Evolutionary conservation across 2,888 invertebrate genomes (phyloP).

Genomic region (Chirona hameri): DNA sequence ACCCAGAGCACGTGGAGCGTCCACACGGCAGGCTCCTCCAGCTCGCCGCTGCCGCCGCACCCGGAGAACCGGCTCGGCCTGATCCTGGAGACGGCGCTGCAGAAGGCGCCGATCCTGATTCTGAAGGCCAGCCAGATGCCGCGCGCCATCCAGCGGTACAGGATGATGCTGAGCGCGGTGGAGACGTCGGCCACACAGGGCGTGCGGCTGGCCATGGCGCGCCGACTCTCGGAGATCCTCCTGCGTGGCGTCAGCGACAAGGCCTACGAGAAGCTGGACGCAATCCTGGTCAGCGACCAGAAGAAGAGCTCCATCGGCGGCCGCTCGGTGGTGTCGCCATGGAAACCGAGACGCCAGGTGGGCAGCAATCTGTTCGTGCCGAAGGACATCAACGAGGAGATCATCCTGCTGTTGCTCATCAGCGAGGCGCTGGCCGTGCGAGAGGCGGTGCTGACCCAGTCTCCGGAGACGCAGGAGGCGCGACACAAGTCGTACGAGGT

Average conservation of each 20-base stretch:
- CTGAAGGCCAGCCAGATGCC: slow-evolving; percentile 71
- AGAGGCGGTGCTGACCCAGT: slow-evolving; percentile 90
- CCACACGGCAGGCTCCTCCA: slow-evolving; percentile 50
- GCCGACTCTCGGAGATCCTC: slow-evolving; percentile 87
- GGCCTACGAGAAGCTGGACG: slow-evolving; percentile 51
- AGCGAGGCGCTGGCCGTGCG: slow-evolving; percentile 86
- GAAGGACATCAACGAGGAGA: slow-evolving; percentile 84
- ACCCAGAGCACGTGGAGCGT: slow-evolving; percentile 34
- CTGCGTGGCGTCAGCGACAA: slow-evolving; percentile 75
- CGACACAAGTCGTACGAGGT: slow-evolving; percentile 78
- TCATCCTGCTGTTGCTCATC: slow-evolving; percentile 78
- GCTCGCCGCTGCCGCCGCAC: slow-evolving; percentile 57
- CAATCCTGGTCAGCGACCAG: slow-evolving; percentile 8
- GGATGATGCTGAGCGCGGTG: slow-evolving; percentile 78
- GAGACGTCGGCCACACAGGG: slow-evolving; percentile 82
- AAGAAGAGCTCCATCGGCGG: slow-evolving; percentile 35
- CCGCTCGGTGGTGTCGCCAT: slow-evolving; percentile 48
- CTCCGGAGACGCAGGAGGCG: slow-evolving; percentile 82
- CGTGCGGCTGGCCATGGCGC: slow-evolving; percentile 73
- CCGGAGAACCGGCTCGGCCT: slow-evolving; percentile 64
- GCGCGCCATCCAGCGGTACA: slow-evolving; percentile 65
- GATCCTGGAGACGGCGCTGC: slow-evolving; percentile 83
- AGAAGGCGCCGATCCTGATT: slow-evolving; percentile 77
- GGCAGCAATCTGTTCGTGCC: slow-evolving; percentile 84
- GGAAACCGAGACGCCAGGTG: slow-evolving; percentile 79